Conservation (phyloP, 1,140 invertebrate species). For the Anadara kagoshimensis region DNA sequence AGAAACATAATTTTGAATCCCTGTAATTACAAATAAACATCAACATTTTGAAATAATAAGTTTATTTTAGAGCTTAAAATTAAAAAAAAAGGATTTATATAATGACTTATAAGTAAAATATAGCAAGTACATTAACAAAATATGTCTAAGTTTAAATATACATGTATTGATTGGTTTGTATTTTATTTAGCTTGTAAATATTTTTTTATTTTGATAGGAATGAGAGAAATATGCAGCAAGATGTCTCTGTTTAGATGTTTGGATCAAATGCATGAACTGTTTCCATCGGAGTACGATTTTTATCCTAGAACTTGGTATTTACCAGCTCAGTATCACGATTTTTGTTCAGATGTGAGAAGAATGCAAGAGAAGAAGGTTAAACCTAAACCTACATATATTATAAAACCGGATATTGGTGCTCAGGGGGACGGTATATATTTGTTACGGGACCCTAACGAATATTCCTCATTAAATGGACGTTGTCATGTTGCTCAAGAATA, state of each 20-base stretch:
- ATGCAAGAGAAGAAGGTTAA: constrained; percentile 53
- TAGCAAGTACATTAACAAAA: too few species aligned
- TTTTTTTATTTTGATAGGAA: constrained; percentile 63
- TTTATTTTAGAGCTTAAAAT: too few species aligned
- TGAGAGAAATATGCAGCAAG: constrained; percentile 75
- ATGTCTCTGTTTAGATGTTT: constrained; percentile 74
- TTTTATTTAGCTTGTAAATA: not conserved
- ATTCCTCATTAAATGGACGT: constrained; percentile 52
- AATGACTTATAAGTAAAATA: too few species aligned
- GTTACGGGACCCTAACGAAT: constrained; percentile 70
- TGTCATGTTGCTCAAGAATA: constrained; percentile 75
- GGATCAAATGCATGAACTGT: constrained; percentile 73
- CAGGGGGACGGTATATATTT: constrained; percentile 77
- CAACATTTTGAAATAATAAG: too few species aligned
- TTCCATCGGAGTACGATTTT: constrained; percentile 75
- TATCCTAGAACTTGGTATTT: constrained; percentile 76
- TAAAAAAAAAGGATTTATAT: too few species aligned
- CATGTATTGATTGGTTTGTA: too few species aligned
- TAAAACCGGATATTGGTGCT: constrained; percentile 76
- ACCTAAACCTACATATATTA: constrained; percentile 73
- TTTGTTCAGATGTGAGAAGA: constrained; percentile 59
- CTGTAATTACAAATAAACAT: too few species aligned
- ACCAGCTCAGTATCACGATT: constrained; percentile 74
- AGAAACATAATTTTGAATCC: too few species aligned
- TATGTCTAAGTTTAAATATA: too few species aligned